Percentiles rank a stretch among this genome's conserved stretches.
These are phyloP conservation scores for Pediacus dermestoides DNA, from an alignment of 2,888 invertebrate genomes.

Conservation along the genomic window DNA sequence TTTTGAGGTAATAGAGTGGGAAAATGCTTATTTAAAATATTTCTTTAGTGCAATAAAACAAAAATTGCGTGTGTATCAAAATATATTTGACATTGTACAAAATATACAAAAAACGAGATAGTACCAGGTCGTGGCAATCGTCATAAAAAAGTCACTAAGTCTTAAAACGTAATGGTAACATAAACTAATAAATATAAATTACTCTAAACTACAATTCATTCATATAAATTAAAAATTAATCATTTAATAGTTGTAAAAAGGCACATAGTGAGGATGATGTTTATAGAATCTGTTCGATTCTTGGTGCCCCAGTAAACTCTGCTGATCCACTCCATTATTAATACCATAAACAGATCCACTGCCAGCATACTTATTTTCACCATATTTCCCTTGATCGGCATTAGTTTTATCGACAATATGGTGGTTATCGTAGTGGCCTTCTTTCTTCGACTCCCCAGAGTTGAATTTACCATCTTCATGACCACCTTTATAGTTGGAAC, in stretches of 20 bases:
- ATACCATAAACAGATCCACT: slow-evolving; percentile 57
- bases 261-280: slow-evolving; percentile 55
- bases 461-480: slow-evolving; percentile 59
- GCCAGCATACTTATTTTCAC: slow-evolving; percentile 58
- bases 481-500: slow-evolving; percentile 59
- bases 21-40: too few relatives aligned
- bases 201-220: too few relatives aligned
- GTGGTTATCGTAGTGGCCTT: slow-evolving; percentile 57
- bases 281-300: slow-evolving; percentile 58
- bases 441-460: slow-evolving; percentile 57
- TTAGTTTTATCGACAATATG: slow-evolving; percentile 58
- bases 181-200: neutral
- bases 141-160: slow-evolving; percentile 20
- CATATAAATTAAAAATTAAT: too few relatives aligned
- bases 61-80: too few relatives aligned
- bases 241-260: slow-evolving; percentile 43
- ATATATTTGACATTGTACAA: too few relatives aligned
- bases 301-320: slow-evolving; percentile 60
- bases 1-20: too few relatives aligned
- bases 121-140: slow-evolving; percentile 25
- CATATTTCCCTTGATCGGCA: slow-evolving; percentile 59
- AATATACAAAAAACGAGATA: slow-evolving; percentile 7
- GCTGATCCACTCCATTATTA: slow-evolving; percentile 60
- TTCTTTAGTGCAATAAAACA: too few relatives aligned
- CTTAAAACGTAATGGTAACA: too few relatives aligned